phyloP scores from a whole-genome alignment of 2,888 invertebrate genomes.

The Yponomeuta sedellus region DNA sequence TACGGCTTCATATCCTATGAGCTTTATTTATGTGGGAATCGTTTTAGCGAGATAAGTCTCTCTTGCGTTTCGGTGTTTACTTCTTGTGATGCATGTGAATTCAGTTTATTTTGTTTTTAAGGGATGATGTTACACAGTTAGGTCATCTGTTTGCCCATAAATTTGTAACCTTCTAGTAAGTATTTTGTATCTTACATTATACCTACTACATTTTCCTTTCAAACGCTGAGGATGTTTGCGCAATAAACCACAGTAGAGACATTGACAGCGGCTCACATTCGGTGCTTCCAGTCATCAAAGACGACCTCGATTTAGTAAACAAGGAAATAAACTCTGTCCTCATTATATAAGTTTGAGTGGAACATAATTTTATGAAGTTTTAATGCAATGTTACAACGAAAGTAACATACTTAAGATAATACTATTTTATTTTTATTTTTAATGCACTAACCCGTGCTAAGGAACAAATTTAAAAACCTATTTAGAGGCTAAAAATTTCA shows the following conservation, averaged over 20 bases:
- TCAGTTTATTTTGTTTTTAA: conserved; percentile 41
- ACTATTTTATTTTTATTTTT: no score
- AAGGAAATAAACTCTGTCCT: background rate
- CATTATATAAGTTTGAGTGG: background rate
- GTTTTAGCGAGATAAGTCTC: conserved; percentile 74
- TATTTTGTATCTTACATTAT: background rate
- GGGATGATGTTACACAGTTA: background rate
- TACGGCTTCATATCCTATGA: conserved; percentile 75
- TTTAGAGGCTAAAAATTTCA: no score
- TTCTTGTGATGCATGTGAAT: conserved; percentile 63
- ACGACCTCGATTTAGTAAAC: background rate
- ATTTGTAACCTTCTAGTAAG: background rate
- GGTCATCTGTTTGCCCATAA: background rate
- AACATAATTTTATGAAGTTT: background rate
- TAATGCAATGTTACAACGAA: no score
- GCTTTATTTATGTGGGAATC: conserved; percentile 78
- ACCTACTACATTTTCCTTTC: background rate
- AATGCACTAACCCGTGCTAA: no score
- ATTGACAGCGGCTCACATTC: background rate
- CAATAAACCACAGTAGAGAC: background rate
- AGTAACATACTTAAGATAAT: no score
- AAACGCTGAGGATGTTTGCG: background rate
- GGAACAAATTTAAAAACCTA: no score
- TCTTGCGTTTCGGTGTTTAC: conserved; percentile 57
- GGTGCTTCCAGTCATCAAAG: background rate